These are phyloP conservation scores for Apus apus DNA, from an alignment of 2,113 vertebrate species.

Conservation along the genomic window DNA sequence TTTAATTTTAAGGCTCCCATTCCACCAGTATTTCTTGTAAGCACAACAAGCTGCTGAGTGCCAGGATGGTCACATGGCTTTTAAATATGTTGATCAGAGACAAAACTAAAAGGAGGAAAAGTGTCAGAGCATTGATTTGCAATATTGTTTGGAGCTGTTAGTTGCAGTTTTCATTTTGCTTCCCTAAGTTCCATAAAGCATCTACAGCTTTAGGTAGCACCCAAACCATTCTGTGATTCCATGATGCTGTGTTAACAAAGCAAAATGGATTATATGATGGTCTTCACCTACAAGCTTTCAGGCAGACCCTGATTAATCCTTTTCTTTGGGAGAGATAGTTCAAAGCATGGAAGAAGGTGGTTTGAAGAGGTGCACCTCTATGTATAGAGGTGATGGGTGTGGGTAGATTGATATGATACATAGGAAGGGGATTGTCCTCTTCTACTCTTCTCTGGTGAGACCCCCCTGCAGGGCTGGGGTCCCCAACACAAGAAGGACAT, in stretches of 20 bases:
- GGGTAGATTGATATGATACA: too few relatives aligned
- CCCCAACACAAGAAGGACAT: too few relatives aligned
- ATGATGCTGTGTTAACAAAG: neutral
- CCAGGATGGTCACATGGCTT: constrained; percentile 10
- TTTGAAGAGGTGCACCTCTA: neutral
- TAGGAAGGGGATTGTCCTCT: too few relatives aligned
- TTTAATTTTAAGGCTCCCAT: constrained; percentile 80
- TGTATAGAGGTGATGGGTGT: too few relatives aligned
- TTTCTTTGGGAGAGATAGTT: neutral
- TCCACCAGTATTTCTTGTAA: constrained; percentile 76
- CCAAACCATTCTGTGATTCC: neutral
- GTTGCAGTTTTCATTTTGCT: neutral
- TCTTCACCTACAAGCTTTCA: neutral
- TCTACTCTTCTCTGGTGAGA: too few relatives aligned
- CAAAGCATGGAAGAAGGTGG: neutral
- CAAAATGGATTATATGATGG: neutral
- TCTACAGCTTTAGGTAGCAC: neutral
- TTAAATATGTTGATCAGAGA: constrained; percentile 46
- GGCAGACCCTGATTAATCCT: neutral
- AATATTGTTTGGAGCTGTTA: neutral
- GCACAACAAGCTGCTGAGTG: constrained; percentile 69
- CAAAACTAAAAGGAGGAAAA: neutral
- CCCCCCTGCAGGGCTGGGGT: too few relatives aligned
- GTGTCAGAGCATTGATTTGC: constrained; percentile 37
- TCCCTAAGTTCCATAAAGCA: neutral